A percentile compares a stretch with the other conserved stretches of the same genome.
Conservation (phyloP, 2,888 invertebrate genomes). For the Sylvicola cinctus region DNA sequence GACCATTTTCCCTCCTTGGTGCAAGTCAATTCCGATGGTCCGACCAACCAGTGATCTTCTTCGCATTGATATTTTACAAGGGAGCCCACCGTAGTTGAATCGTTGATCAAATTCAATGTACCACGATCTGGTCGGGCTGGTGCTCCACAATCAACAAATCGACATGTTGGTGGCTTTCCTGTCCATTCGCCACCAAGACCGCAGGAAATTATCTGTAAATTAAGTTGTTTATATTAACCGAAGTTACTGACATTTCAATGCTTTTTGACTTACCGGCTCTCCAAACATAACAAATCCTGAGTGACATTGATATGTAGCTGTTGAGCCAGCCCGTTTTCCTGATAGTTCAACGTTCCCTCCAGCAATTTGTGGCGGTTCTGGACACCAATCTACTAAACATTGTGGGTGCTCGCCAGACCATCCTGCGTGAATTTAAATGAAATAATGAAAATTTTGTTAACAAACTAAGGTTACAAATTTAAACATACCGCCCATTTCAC, state of each 20-base stretch:
- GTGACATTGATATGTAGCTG: constrained; percentile 61
- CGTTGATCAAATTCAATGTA: constrained; percentile 46
- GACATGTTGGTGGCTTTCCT: constrained; percentile 56
- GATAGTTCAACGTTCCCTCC: constrained; percentile 51
- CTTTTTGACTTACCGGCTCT: constrained; percentile 37
- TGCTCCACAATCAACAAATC: constrained; percentile 70
- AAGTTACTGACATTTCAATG: too few relatives aligned
- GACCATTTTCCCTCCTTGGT: constrained; percentile 76
- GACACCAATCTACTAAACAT: constrained; percentile 75
- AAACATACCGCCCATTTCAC: constrained; percentile 36
- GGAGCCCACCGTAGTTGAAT: constrained; percentile 63
- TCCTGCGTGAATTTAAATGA: constrained; percentile 14
- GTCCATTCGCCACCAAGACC: constrained; percentile 75
- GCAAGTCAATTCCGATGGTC: constrained; percentile 45
- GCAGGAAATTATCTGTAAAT: constrained; percentile 50
- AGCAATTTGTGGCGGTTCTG: constrained; percentile 55
- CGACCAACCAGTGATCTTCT: constrained; percentile 65
- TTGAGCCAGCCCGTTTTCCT: constrained; percentile 59
- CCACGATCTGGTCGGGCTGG: constrained; percentile 64
- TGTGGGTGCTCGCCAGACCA: constrained; percentile 65
- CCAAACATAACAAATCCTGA: constrained; percentile 70
- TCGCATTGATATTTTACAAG: constrained; percentile 60
- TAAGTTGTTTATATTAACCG: not conserved
- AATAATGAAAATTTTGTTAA: too few relatives aligned
- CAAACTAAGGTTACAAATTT: too few relatives aligned